Base-by-base conservation (phyloP, 1,140 invertebrate species). In the Nebria ingens region DNA sequence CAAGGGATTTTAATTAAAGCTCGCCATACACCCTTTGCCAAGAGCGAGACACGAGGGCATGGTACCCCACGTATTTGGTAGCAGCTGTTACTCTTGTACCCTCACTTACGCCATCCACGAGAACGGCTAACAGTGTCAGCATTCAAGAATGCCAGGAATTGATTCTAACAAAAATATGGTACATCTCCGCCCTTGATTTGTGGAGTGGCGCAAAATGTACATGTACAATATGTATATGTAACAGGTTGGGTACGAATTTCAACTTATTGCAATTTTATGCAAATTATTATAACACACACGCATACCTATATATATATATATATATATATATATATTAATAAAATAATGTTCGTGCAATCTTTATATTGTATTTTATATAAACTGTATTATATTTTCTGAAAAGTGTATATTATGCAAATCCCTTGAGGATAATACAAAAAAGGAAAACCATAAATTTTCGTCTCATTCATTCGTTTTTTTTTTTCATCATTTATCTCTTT, bases 1-100 rank as follows among this genome's bases (percentile, higher is more conserved):
- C 56, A 42, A 13, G 55, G 51, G 55, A 52, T 29, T 56, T 56
- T 56, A 56, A 56, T 56, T 56, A 56, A 56, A 56, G 17, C 55
- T 17, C 42, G 42, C 38, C n/a, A n/a, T n/a, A n/a, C n/a, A n/a
- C n/a, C n/a, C n/a, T n/a, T n/a, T n/a, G n/a, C n/a, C n/a, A n/a
- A n/a, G n/a, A n/a, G n/a, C n/a, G n/a, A n/a, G n/a, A n/a, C n/a
- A n/a, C n/a, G n/a, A n/a, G n/a, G n/a, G 17, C 54, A 23, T 52
- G 53, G 19, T 53, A 40, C 29, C 52, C 21, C 22, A 45, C 40
- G 40, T 17, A 45, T 45, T 17, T 45, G 40, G 40, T 17, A 12
- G 40, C 40, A 45, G 40, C 40, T 45, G 40, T 11, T 45, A 17
- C 15, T 17, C 25, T 13, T 13, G 4, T 45, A 9, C 40, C 17